phyloP scores from a whole-genome alignment of 1,140 invertebrate genomes.

The Solen grandis region DNA sequence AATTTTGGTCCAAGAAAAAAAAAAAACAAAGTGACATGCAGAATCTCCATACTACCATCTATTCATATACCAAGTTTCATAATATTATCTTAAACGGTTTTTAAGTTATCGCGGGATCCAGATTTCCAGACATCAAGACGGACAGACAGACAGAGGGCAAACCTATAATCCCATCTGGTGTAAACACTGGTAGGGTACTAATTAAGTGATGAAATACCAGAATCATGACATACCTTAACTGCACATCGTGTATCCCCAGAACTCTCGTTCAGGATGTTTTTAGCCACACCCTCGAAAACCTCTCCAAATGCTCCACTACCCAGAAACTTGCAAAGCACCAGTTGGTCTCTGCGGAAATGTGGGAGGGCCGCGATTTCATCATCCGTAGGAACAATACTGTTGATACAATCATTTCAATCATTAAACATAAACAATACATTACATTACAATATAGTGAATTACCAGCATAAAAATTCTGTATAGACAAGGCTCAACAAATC shows the following conservation, averaged over 20 bases:
- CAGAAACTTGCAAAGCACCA: conserved; percentile 92
- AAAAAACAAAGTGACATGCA: no score
- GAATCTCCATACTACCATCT: no score
- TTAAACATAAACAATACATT: not conserved
- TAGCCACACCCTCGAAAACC: conserved; percentile 91
- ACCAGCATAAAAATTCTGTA: not conserved
- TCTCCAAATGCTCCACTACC: conserved; percentile 98
- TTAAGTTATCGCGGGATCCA: no score
- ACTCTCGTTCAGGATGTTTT: conserved; percentile 80
- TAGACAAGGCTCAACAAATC: not conserved
- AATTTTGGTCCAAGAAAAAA: no score
- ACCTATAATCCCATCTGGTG: no score
- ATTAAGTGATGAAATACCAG: no score
- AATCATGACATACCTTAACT: conserved; percentile 88
- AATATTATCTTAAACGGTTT: no score
- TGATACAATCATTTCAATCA: no score
- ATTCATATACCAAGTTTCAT: no score
- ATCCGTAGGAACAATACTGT: conserved; percentile 82
- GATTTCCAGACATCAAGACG: no score
- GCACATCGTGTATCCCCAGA: conserved; percentile 86
- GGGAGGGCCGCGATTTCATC: conserved; percentile 89
- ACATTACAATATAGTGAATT: not conserved
- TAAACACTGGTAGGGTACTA: no score
- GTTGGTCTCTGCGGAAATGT: conserved; percentile 89
- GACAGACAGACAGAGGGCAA: no score